A percentile compares a stretch with the other conserved stretches of the same genome.
Conservation (phyloP, 2,113 vertebrate genomes). For the Aplodontia rufa region DNA sequence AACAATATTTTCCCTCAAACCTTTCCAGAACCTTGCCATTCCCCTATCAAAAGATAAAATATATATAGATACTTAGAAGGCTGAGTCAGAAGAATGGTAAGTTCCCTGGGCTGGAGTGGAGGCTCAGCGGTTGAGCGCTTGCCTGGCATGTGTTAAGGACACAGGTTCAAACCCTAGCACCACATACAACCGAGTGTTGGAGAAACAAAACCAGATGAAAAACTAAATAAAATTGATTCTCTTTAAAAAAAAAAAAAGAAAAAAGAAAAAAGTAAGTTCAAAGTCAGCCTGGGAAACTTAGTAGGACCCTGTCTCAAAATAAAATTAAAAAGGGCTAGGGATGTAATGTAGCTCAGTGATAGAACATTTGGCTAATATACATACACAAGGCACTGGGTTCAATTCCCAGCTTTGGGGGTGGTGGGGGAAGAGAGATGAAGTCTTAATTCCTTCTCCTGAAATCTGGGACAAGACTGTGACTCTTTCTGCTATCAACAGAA, state of each 20-base stretch:
- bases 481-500: background rate
- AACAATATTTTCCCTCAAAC: background rate
- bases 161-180: no score
- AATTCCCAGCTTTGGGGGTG: background rate
- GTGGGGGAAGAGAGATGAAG: background rate
- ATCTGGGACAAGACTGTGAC: background rate
- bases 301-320: background rate
- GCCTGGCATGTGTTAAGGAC: no score
- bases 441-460: background rate
- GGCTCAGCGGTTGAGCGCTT: no score
- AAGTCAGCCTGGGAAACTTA: background rate
- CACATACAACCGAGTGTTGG: no score
- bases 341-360: background rate
- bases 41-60: background rate
- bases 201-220: no score
- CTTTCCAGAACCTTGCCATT: conserved; percentile 19
- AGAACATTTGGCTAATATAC: background rate
- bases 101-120: no score
- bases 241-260: no score
- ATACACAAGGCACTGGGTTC: background rate
- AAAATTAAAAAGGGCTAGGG: background rate
- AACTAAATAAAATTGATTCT: no score
- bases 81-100: background rate
- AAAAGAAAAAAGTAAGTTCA: no score
- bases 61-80: background rate